Percentiles rank a stretch among this genome's conserved stretches.
phyloP scores from a whole-genome alignment of 2,888 invertebrate genomes.

The Gerris lacustris region DNA sequence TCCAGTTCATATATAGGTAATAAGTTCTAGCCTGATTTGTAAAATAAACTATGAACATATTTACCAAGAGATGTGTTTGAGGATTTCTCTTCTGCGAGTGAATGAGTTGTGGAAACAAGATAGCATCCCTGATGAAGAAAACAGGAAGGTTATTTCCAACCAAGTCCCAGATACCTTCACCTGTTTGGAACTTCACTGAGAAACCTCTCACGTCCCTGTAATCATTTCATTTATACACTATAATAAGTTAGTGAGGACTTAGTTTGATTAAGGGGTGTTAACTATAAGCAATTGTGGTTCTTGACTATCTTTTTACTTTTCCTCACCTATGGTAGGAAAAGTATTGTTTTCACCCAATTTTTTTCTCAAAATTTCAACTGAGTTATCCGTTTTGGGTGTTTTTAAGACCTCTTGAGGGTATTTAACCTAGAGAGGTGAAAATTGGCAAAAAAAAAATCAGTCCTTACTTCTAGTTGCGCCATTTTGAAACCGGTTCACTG shows the following conservation, averaged over 20 bases:
- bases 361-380: no score
- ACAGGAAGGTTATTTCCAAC: conserved; percentile 46
- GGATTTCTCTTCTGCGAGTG: conserved; percentile 47
- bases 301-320: not conserved
- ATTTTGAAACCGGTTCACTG: no score
- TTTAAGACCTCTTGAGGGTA: no score
- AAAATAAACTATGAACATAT: no score
- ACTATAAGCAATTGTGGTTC: not conserved
- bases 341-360: no score
- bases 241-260: no score
- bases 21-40: no score
- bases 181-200: conserved; percentile 42
- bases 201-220: conserved; percentile 42
- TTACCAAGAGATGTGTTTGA: conserved; percentile 41
- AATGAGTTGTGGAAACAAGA: conserved; percentile 42
- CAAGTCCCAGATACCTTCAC: conserved; percentile 41
- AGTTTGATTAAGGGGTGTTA: not conserved
- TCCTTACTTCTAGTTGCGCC: not conserved
- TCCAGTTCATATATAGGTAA: no score
- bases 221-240: not conserved
- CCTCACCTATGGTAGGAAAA: no score
- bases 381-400: no score
- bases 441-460: no score
- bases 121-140: conserved; percentile 45
- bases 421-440: no score